These are phyloP conservation scores for Vimba vimba DNA, from an alignment of 2,113 vertebrate species.

Conservation along the genomic window DNA sequence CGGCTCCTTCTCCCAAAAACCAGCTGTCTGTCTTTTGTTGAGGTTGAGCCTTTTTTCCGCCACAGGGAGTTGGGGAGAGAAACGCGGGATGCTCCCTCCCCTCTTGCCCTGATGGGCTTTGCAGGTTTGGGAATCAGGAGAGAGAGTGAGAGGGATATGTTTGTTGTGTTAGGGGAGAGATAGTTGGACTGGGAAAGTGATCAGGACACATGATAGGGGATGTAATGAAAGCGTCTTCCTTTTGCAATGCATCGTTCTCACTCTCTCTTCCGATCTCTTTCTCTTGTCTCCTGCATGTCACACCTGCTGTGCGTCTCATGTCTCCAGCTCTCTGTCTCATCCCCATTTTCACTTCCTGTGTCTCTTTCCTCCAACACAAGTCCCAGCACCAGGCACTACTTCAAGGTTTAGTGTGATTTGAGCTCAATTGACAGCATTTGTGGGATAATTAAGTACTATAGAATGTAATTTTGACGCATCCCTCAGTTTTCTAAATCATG, in stretches of 20 bases:
- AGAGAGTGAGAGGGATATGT: constrained; percentile 52
- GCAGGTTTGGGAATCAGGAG: constrained; percentile 67
- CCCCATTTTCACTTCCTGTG: background rate
- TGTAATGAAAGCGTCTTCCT: constrained; percentile 55
- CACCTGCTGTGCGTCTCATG: constrained; percentile 28
- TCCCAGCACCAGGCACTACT: background rate
- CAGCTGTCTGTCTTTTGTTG: constrained; percentile 69
- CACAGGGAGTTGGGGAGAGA: constrained; percentile 41
- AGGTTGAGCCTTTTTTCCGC: constrained; percentile 67
- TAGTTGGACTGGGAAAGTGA: constrained; percentile 63
- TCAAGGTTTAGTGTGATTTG: background rate
- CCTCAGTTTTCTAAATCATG: background rate
- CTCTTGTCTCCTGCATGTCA: constrained; percentile 35
- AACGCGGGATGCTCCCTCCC: constrained; percentile 54
- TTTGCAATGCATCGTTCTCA: constrained; percentile 41
- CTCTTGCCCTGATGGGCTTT: constrained; percentile 70
- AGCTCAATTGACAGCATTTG: background rate
- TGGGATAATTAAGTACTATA: background rate
- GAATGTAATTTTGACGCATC: background rate
- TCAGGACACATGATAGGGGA: constrained; percentile 60
- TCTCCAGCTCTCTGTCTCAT: constrained; percentile 12
- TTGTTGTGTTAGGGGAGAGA: constrained; percentile 54
- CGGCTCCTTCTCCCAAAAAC: constrained; percentile 50
- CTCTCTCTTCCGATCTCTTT: constrained; percentile 35
- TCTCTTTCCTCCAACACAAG: background rate